Evolutionary conservation across 2,888 invertebrate species (phyloP).

Genomic region (Epistrophella euchroma): DNA sequence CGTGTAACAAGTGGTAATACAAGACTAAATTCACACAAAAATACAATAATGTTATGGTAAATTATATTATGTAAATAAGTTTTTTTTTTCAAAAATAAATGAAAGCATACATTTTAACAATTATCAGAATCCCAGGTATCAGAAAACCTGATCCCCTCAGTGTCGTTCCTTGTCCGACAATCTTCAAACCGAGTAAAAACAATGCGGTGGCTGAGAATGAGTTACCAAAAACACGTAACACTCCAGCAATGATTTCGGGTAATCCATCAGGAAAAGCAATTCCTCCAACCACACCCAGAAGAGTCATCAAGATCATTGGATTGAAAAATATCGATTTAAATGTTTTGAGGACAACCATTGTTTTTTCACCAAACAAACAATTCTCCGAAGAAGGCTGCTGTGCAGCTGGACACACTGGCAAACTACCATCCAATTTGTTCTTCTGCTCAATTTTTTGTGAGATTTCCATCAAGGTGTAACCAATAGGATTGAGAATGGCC

Average conservation of each 20-base stretch:
- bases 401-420: conserved; percentile 80
- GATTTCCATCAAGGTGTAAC: conserved; percentile 95
- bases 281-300: conserved; percentile 95
- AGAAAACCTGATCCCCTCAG: conserved; percentile 91
- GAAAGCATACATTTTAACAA: conserved; percentile 92
- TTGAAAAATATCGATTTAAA: conserved; percentile 91
- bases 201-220: conserved; percentile 96
- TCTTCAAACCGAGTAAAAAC: conserved; percentile 94
- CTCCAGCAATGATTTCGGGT: conserved; percentile 89
- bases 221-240: conserved; percentile 92
- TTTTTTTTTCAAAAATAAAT: conserved; percentile 6
- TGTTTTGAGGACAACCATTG: conserved; percentile 83
- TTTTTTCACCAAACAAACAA: conserved; percentile 79
- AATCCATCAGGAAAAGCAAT: conserved; percentile 91
- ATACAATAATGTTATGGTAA: conserved; percentile 5
- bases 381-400: conserved; percentile 79
- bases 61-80: no score
- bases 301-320: conserved; percentile 96
- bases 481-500: conserved; percentile 95
- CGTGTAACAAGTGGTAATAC: conserved; percentile 93
- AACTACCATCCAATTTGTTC: conserved; percentile 79
- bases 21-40: conserved; percentile 85
- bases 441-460: conserved; percentile 83
- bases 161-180: conserved; percentile 95
- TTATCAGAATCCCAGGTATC: conserved; percentile 93